Percentiles rank a stretch among this genome's conserved stretches.
phyloP scores from a whole-genome alignment of 2,888 invertebrate genomes.

The Andrena trimmerana region DNA sequence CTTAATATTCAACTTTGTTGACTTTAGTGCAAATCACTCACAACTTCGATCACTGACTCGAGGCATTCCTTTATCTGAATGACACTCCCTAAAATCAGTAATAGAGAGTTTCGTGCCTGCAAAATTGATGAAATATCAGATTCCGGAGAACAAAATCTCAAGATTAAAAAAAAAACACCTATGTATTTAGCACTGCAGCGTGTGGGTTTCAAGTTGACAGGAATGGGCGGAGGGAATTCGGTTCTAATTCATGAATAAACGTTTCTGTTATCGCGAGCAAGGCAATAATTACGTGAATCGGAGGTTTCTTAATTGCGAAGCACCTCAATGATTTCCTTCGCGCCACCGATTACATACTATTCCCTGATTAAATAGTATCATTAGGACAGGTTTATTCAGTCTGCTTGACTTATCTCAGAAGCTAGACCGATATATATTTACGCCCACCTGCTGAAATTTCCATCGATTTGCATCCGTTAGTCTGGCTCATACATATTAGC shows the following conservation, averaged over 20 bases:
- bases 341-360: constrained; percentile 3
- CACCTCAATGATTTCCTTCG: constrained; percentile 33
- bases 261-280: constrained; percentile 27
- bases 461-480: constrained; percentile 23
- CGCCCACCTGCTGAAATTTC: constrained; percentile 43
- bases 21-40: too few species aligned
- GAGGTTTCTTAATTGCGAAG: constrained; percentile 39
- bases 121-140: too few species aligned
- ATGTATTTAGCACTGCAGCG: neutral
- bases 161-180: too few species aligned
- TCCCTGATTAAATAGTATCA: constrained; percentile 50
- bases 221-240: constrained; percentile 39
- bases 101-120: too few species aligned
- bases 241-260: constrained; percentile 48
- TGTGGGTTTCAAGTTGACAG: constrained; percentile 32
- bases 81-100: too few species aligned
- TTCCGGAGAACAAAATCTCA: too few species aligned
- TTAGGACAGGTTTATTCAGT: constrained; percentile 27
- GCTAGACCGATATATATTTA: constrained; percentile 44
- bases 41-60: too few species aligned
- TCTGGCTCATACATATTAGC: constrained; percentile 14
- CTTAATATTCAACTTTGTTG: too few species aligned
- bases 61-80: too few species aligned
- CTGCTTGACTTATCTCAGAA: constrained; percentile 30
- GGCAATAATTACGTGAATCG: constrained; percentile 41